Conservation (phyloP, 2,797 vertebrate species). For the Oryzias dopingdopingensis region DNA sequence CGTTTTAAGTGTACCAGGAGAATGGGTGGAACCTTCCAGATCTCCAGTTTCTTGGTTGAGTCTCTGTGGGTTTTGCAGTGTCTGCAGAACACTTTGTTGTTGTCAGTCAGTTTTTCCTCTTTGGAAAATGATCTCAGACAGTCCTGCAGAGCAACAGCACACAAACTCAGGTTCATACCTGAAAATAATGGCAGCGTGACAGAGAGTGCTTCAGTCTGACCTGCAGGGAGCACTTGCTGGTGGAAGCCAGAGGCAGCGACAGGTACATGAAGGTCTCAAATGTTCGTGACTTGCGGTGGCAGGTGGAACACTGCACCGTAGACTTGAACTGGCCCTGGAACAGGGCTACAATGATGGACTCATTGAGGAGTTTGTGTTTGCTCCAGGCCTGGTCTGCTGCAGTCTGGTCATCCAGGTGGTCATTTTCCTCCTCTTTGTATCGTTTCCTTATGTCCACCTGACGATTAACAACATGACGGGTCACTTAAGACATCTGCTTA, state of each 20-base stretch:
- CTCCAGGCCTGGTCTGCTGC: conserved; percentile 91
- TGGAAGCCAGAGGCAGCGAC: conserved; percentile 89
- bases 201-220: conserved; percentile 57
- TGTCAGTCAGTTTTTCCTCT: conserved; percentile 95
- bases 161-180: not conserved
- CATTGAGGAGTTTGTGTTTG: conserved; percentile 95
- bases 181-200: not conserved
- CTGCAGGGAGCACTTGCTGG: conserved; percentile 95
- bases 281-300: conserved; percentile 91
- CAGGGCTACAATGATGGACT: conserved; percentile 93
- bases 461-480: not conserved
- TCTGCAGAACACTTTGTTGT: conserved; percentile 95
- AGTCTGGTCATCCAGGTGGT: conserved; percentile 87
- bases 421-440: conserved; percentile 93
- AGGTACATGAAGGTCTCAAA: conserved; percentile 99
- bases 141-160: conserved; percentile 75
- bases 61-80: conserved; percentile 94
- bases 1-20: conserved; percentile 95
- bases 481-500: conserved; percentile 2
- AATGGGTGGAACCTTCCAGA: conserved; percentile 97
- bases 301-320: conserved; percentile 95
- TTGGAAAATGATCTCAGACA: conserved; percentile 97
- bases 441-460: conserved; percentile 95
- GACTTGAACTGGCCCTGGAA: conserved; percentile 99
- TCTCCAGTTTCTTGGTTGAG: conserved; percentile 96